Percentiles rank a stretch among this genome's conserved stretches.
Conservation (phyloP, 2,797 vertebrate genomes). For the Atherinosoma microstoma region DNA sequence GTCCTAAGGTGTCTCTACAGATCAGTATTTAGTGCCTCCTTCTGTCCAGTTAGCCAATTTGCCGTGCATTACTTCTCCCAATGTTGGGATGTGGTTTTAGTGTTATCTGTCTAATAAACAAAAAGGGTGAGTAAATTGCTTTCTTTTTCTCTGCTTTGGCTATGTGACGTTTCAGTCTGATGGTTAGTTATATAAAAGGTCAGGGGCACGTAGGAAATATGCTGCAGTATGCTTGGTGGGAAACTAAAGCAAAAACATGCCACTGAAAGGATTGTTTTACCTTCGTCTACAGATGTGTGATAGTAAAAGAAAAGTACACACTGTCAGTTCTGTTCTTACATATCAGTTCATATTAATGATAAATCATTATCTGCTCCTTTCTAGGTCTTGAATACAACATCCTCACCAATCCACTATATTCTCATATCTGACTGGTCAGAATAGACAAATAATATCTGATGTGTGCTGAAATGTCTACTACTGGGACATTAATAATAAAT, state of each 20-base stretch:
- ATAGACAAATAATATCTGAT: too few relatives aligned
- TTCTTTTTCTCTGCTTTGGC: not conserved
- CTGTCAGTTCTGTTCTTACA: too few relatives aligned
- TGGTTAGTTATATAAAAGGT: slow-evolving; percentile 29
- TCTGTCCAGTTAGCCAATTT: not conserved
- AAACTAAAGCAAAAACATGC: slow-evolving; percentile 13
- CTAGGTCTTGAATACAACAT: too few relatives aligned
- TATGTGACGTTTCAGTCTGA: not conserved
- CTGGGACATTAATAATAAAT: too few relatives aligned
- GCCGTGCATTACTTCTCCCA: not conserved
- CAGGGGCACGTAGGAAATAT: slow-evolving; percentile 10
- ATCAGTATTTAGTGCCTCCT: slow-evolving; percentile 12
- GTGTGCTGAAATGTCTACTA: too few relatives aligned
- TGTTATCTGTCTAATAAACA: slow-evolving; percentile 5
- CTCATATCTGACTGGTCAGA: too few relatives aligned
- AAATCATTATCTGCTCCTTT: too few relatives aligned
- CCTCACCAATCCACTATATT: too few relatives aligned
- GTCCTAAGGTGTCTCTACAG: slow-evolving; percentile 4
- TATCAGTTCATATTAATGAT: too few relatives aligned
- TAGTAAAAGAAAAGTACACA: too few relatives aligned
- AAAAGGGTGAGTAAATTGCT: not conserved
- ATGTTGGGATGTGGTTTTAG: slow-evolving; percentile 2
- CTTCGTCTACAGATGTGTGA: too few relatives aligned
- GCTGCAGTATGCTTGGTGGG: not conserved
- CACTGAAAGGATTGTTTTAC: not conserved